phyloP scores from a whole-genome alignment of 2,113 vertebrate genomes.

The Elanoides forficatus region DNA sequence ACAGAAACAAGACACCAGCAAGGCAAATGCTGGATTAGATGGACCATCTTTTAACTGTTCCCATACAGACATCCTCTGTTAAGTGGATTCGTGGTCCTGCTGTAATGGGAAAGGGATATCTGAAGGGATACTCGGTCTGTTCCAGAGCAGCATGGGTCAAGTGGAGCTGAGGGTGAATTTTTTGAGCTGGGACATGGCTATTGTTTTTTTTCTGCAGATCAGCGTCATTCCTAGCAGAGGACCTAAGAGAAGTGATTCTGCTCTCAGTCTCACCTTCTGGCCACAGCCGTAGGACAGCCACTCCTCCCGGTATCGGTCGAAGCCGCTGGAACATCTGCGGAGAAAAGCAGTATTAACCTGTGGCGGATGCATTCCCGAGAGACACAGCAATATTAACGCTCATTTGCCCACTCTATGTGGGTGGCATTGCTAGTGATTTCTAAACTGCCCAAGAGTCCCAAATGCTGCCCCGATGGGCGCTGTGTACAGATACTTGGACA shows the following conservation, averaged over 20 bases:
- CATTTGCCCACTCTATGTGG: accelerated
- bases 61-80: accelerated
- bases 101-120: accelerated
- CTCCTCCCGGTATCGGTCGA: conserved; percentile 89
- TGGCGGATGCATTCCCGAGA: neutral
- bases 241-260: accelerated
- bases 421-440: neutral
- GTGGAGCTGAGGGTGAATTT: accelerated
- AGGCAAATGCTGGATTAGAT: neutral
- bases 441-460: neutral
- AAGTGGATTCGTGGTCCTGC: neutral
- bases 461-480: accelerated
- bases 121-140: accelerated
- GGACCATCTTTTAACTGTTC: neutral
- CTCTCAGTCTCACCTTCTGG: conserved; percentile 77
- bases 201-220: accelerated
- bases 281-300: conserved; percentile 89
- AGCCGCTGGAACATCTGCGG: conserved; percentile 90
- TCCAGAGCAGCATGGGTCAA: accelerated
- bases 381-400: accelerated
- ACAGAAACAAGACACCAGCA: neutral
- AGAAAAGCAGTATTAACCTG: neutral
- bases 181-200: accelerated
- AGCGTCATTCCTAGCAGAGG: neutral
- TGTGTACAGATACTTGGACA: accelerated